Base-by-base conservation (phyloP, 2,113 vertebrate genomes). In the Istiophorus platypterus region DNA sequence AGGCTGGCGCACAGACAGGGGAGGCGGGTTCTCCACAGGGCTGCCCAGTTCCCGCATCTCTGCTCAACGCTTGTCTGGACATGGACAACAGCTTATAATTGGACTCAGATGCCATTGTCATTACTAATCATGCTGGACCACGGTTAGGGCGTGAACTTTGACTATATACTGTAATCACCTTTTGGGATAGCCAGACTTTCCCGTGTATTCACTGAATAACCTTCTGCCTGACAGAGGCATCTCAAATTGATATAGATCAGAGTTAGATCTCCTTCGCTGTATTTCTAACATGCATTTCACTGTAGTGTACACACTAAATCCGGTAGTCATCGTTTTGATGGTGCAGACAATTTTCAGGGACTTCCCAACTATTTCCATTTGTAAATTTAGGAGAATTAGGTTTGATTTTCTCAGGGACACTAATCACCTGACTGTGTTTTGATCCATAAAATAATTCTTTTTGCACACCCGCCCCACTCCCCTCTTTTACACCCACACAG, bases 381-480 rank as follows among this genome's bases (percentile, higher is more conserved):
- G 5, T 39, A 75, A 52, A 74, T 73, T 73, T 41, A 56, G 58
- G 1, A 45, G 80, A 64, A 47, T 24, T 2, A 31, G 29, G 42
- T 69, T 78, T 54, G 51, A 68, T 80, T 89, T 87, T 85, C 91
- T 92, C 89, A 93, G 88, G 90, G 80, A 90, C 83, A 74, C 69
- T 49, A 15, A 68, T 24, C 64, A 81, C 81, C 74, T 70, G 64
- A 81, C 41, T 52, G 26, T 61, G 29, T 72, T 75, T 76, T 39
- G 29, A 85, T 75, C 27, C 20, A 45, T 57, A 17, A 68, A 62
- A 61, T 57, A 42, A 78, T 62, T 81, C 41, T 37, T 12, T 7
- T 59, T 82, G 61, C 26, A 62, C 52, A 72, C 17, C 24, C n/a
- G 31, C 26, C 0, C 11, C 4, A 15, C 24, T 29, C 13, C 5